Evolutionary conservation across 2,797 vertebrate genomes (phyloP), one percentile per base, ranked within the genome.

Genomic region (Platyrinchus mystaceus): DNA sequence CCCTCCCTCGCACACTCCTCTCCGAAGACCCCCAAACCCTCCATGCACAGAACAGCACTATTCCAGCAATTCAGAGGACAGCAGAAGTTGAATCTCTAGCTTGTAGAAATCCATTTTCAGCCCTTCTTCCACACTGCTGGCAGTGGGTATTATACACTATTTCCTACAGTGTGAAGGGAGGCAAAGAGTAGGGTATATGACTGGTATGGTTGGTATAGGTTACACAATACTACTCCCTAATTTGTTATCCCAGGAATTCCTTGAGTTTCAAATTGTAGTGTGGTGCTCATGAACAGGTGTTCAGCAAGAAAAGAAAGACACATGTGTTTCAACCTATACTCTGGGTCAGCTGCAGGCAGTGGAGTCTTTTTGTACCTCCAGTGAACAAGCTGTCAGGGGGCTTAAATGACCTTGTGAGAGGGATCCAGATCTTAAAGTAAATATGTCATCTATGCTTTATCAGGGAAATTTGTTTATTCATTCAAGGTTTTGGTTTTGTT

Each of bases 261-360:
- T 49, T 5, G 3, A 56, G 30, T n/a, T 75, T 39, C 37, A 28
- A 10, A 50, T 10, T 56, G 46, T 30, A 37, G 22, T 17, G 15
- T 52, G 41, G 36, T 63, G 47, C n/a, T 93, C 7, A 5, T 12
- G 39, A 67, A 67, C 18, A 50, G 52, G 10, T 19, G 73, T 20
- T 69, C 43, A n/a, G n/a, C 59, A 53, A 19, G 26, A 49, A 59
- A 47, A 66, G 36, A 30, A 44, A 69, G 11, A 17, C 26, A 19
- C 0, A 2, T 50, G 24, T 26, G 2, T 34, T 15, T 41, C 44
- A 34, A 3, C 12, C 26, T 36, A 0, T 19, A 3, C 36, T n/a
- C 47, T 1, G 3, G 55, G n/a, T 70, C 39, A 70, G 26, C 60
- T 67, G 43, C 60, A 55, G 77, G 44, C 32, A 17, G 22, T 16